A percentile compares a stretch with the other conserved stretches of the same genome.
phyloP scores from a whole-genome alignment of 2,797 vertebrate species.

The Echeneis naucrates region DNA sequence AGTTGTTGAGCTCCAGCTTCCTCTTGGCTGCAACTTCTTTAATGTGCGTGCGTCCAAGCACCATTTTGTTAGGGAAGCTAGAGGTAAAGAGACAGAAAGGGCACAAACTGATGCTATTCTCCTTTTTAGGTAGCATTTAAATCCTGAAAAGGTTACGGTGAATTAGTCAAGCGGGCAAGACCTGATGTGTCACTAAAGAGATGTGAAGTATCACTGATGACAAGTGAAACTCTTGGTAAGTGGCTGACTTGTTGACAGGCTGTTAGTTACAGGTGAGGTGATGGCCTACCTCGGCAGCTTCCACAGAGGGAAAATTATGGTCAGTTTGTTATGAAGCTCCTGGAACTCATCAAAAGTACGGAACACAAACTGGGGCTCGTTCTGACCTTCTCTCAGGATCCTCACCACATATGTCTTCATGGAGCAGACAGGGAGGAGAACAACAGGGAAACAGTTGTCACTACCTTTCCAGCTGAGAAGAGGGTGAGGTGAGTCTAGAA shows the following conservation, averaged over 20 bases:
- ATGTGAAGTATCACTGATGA: neutral
- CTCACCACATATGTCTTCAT: constrained; percentile 94
- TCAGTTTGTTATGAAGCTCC: constrained; percentile 98
- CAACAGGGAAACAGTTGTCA: neutral
- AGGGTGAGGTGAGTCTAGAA: neutral
- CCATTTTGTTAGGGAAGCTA: constrained; percentile 97
- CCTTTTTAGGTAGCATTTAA: neutral
- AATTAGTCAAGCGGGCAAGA: neutral
- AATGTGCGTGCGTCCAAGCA: constrained; percentile 96
- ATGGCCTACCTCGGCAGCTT: constrained; percentile 91
- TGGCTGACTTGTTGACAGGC: neutral
- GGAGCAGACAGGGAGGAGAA: constrained; percentile 39
- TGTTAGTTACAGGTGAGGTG: neutral
- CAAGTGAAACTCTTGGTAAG: neutral
- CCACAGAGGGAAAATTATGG: constrained; percentile 96
- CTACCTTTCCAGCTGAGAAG: neutral
- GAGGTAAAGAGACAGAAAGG: neutral
- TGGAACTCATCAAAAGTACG: constrained; percentile 99
- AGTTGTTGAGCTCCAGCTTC: constrained; percentile 96
- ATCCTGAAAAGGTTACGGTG: neutral
- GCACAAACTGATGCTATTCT: neutral
- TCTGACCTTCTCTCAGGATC: constrained; percentile 92
- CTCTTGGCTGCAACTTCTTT: constrained; percentile 98
- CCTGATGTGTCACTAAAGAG: neutral
- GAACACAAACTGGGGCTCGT: constrained; percentile 93